phyloP scores from a whole-genome alignment of 2,113 vertebrate species.

The Bubo scandiacus region DNA sequence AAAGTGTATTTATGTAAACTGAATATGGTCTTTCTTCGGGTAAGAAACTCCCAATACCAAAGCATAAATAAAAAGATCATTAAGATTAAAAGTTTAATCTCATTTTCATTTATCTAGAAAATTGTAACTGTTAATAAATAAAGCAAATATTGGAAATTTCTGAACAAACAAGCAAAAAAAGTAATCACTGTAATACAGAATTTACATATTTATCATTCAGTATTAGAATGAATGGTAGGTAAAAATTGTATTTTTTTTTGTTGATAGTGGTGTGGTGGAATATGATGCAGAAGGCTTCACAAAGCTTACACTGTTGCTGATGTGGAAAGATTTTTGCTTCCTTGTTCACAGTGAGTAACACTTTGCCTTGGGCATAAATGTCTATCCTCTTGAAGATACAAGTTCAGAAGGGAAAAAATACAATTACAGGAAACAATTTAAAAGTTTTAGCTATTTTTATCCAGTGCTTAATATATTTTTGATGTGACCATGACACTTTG shows the following conservation, averaged over 20 bases:
- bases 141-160: background rate
- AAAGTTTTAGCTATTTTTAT: constrained; percentile 37
- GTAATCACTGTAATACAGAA: background rate
- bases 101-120: background rate
- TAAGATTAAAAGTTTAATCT: background rate
- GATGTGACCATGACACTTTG: background rate
- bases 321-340: constrained; percentile 98
- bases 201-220: background rate
- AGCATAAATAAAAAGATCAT: background rate
- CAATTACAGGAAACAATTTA: constrained; percentile 41
- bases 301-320: constrained; percentile 94
- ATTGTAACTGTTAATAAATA: background rate
- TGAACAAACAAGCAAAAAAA: background rate
- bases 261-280: constrained; percentile 91
- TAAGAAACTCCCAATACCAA: background rate
- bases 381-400: constrained; percentile 39
- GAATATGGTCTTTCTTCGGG: background rate
- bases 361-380: constrained; percentile 40
- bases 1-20: background rate
- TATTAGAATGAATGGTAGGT: background rate
- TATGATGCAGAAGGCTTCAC: constrained; percentile 98
- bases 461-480: constrained; percentile 21
- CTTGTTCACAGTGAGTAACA: constrained; percentile 93
- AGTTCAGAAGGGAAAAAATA: constrained; percentile 39
- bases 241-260: constrained; percentile 3